Evolutionary conservation across 1,140 invertebrate genomes (phyloP).

Genomic region (Bombus turneri): DNA sequence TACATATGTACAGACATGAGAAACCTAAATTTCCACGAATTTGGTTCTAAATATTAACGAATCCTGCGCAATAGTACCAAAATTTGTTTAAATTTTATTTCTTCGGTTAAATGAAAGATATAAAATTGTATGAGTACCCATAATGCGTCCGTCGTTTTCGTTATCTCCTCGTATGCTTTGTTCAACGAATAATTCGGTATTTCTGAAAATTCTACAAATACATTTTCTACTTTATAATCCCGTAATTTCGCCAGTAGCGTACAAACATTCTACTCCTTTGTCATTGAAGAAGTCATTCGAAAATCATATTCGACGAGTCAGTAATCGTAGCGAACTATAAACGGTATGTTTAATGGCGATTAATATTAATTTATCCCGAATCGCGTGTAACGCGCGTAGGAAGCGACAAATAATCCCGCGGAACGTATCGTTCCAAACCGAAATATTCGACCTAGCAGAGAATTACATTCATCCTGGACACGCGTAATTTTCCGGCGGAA

Average conservation of each 20-base stretch:
- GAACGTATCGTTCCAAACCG: neutral
- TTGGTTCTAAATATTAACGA: neutral
- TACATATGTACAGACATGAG: neutral
- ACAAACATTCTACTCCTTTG: no score
- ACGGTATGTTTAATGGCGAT: conserved; percentile 5
- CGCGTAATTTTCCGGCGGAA: conserved; percentile 7
- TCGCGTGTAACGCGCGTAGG: neutral
- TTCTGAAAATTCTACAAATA: no score
- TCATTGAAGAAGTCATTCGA: no score
- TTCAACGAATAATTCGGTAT: no score
- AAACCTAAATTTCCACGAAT: neutral
- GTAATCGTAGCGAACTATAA: neutral
- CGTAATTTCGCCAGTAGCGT: no score
- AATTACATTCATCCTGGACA: neutral
- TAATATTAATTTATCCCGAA: conserved; percentile 30
- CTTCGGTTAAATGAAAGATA: no score
- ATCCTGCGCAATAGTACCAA: no score
- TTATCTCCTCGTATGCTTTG: no score
- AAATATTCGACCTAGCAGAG: neutral
- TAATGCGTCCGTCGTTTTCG: no score
- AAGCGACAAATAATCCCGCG: conserved; percentile 3
- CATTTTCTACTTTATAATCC: no score
- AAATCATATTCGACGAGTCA: neutral
- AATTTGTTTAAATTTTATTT: no score
- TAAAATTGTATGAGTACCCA: no score